Conservation (phyloP, 2,888 invertebrate genomes). For the Tubiluchus corallicola region DNA sequence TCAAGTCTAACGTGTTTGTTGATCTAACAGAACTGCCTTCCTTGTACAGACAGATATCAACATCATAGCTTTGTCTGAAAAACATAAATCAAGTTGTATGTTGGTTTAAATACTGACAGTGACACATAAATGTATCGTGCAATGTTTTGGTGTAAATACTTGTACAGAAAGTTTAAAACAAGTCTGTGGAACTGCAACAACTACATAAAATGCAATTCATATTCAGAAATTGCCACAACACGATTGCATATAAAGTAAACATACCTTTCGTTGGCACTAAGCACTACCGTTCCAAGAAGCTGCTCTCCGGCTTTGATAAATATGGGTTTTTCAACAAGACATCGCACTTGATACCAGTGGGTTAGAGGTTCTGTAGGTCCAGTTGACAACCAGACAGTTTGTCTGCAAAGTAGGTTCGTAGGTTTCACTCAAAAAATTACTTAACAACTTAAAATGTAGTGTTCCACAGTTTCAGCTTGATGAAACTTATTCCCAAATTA, state of each 20-base stretch:
- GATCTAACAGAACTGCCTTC: slow-evolving; percentile 67
- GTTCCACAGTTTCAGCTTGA: too few relatives aligned
- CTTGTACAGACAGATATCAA: slow-evolving; percentile 76
- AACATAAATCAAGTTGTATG: too few relatives aligned
- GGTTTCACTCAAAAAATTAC: not conserved
- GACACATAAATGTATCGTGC: too few relatives aligned
- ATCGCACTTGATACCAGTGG: slow-evolving; percentile 97
- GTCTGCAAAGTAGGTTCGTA: slow-evolving; percentile 28
- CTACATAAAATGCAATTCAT: too few relatives aligned
- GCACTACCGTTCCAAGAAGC: slow-evolving; percentile 62
- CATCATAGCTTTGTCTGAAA: slow-evolving; percentile 83
- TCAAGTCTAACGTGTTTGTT: slow-evolving; percentile 80
- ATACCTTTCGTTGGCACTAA: slow-evolving; percentile 76
- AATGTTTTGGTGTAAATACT: too few relatives aligned
- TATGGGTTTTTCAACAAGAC: slow-evolving; percentile 76
- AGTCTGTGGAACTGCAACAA: too few relatives aligned
- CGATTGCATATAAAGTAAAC: too few relatives aligned
- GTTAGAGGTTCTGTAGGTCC: slow-evolving; percentile 93
- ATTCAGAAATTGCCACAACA: too few relatives aligned
- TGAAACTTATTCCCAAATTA: too few relatives aligned
- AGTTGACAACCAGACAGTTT: slow-evolving; percentile 89
- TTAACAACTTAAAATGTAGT: not conserved
- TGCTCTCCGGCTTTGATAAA: slow-evolving; percentile 85
- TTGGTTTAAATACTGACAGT: too few relatives aligned
- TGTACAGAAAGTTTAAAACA: too few relatives aligned